Evolutionary conservation across 2,113 vertebrate species (phyloP), one percentile per base, ranked within the genome.

Genomic region (Vimba vimba): DNA sequence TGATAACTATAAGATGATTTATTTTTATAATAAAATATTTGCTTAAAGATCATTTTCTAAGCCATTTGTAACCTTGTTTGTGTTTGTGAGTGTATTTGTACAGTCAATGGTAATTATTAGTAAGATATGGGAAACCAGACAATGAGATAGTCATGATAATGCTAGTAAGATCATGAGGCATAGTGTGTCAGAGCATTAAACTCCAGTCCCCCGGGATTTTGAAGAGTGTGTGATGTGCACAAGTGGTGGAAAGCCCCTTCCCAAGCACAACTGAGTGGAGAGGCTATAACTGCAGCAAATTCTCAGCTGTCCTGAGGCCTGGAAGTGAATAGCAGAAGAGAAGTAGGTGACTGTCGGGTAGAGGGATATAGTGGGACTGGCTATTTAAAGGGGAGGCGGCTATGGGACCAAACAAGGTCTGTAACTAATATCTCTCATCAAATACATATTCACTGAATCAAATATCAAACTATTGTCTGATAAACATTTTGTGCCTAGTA

Each of bases 1-100:
- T 75, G 68, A 23, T 71, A 43, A 71, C 36, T 43, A 71, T 50
- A 47, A 7, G 43, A 85, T 74, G 76, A 52, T 85, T 88, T 93
- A 93, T 94, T 94, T 95, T 94, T 93, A 77, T 94, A 94, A 94
- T 94, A 93, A 94, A 94, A 92, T 6, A 79, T 52, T 68, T 80
- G 57, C 17, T 45, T 55, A 33, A 52, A 39, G 13, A 81, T 1
- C 1, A 27, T 39, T 57, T 39, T 64, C 50, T 43, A 68, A 68
- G 19, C 10, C 25, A 57, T 36, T 30, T 62, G 21, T 30, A 75
- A 76, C 27, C 27, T 2, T 45, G 79, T 89, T 43, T 59, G 43
- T 45, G 68, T 81, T 0, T 86, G 60, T 83, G 30, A 81, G 57
- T 79, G 64, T 23, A 23, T 33, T 75, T 79, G n/a, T 75, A 30